Percentiles rank a stretch among this genome's conserved stretches.
Evolutionary conservation across 1,140 invertebrate species (phyloP).

Genomic region (Battus philenor): DNA sequence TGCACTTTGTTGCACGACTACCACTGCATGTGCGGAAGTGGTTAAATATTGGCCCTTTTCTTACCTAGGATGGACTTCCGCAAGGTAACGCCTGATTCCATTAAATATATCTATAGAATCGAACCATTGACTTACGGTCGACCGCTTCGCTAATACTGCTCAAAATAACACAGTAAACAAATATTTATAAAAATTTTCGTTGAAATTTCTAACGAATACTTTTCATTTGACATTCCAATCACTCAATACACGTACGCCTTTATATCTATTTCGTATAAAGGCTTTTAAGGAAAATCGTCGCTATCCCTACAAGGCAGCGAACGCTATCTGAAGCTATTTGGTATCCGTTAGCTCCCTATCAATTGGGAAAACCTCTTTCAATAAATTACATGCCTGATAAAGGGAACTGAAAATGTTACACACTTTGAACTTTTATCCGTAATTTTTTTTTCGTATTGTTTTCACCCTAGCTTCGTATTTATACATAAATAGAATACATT

Average conservation of each 20-base stretch:
- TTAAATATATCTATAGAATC: no score
- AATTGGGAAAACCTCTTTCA: constrained; percentile 11
- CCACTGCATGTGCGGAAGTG: constrained; percentile 14
- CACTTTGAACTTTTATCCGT: constrained; percentile 9
- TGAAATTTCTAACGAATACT: neutral
- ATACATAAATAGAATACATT: no score
- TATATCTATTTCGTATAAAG: neutral
- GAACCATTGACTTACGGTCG: no score
- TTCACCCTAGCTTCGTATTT: no score
- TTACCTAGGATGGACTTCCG: neutral
- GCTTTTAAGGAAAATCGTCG: constrained; percentile 13
- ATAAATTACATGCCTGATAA: constrained; percentile 10
- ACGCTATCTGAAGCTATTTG: constrained; percentile 4
- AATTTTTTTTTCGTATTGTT: no score
- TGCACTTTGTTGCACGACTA: no score
- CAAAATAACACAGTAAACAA: no score
- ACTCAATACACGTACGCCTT: neutral
- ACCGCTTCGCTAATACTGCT: no score
- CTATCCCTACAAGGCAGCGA: constrained; percentile 3
- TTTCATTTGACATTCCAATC: neutral
- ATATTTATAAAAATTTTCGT: constrained; percentile 6
- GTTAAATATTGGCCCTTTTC: constrained; percentile 7
- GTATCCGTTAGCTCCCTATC: constrained; percentile 13
- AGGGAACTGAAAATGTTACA: constrained; percentile 1
- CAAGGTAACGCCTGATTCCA: no score